phyloP scores from a whole-genome alignment of 2,113 vertebrate genomes.

The Cheirogaleus medius region DNA sequence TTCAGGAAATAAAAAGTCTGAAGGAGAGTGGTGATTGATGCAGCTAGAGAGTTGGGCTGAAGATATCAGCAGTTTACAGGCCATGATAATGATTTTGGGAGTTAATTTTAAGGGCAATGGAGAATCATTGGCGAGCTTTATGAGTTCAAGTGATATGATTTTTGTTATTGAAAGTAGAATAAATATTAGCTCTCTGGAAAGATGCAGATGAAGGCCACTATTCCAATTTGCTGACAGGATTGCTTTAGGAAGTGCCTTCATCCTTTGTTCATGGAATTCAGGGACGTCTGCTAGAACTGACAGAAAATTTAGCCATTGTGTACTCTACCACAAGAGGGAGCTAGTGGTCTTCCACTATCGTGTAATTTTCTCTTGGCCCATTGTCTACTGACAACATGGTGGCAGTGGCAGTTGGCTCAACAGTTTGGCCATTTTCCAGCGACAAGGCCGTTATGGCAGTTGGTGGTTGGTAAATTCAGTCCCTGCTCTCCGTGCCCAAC shows the following conservation, averaged over 20 bases:
- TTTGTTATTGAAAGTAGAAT: constrained; percentile 45
- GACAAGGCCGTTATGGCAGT: constrained; percentile 58
- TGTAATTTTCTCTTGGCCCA: not conserved
- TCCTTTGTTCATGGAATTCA: not conserved
- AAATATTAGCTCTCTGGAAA: not conserved
- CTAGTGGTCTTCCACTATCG: not conserved
- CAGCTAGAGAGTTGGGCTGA: not conserved
- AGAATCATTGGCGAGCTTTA: not conserved
- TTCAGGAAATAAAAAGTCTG: not conserved
- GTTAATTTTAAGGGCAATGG: constrained; percentile 31
- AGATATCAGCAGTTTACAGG: not conserved
- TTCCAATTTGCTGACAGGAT: not conserved
- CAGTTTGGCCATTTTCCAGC: constrained; percentile 60
- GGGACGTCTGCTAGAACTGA: not conserved
- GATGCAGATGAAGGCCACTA: not conserved
- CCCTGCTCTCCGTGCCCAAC: constrained; percentile 55
- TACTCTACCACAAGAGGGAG: constrained; percentile 58
- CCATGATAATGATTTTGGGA: not conserved
- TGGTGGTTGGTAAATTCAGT: constrained; percentile 71
- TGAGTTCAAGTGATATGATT: not conserved
- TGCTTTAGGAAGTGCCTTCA: not conserved
- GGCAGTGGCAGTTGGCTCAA: constrained; percentile 49
- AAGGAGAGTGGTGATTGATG: not conserved
- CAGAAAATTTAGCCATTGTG: not conserved
- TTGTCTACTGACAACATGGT: constrained; percentile 54